phyloP scores from a whole-genome alignment of 2,113 vertebrate species.

The Pelvicachromis taeniatus region DNA sequence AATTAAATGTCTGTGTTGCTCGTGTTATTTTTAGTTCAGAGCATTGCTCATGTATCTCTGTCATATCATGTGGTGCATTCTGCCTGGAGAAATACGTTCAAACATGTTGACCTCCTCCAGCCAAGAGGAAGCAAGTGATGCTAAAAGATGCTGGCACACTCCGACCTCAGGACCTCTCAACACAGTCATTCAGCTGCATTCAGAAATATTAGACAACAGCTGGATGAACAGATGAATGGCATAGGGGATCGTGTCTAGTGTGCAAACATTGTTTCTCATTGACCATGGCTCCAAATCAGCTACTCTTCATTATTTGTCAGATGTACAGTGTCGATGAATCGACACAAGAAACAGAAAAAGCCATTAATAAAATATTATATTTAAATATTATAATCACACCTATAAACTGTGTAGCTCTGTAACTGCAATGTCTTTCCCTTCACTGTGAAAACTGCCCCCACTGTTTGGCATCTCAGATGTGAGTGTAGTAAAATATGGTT shows the following conservation, averaged over 20 bases:
- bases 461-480: neutral
- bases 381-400: neutral
- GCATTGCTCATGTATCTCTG: conserved; percentile 20
- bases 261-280: neutral
- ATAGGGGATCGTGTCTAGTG: neutral
- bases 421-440: neutral
- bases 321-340: neutral
- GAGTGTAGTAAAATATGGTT: neutral
- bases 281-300: neutral
- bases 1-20: conserved; percentile 16
- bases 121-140: conserved; percentile 59
- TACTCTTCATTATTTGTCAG: neutral
- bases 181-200: neutral
- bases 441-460: neutral
- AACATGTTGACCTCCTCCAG: conserved; percentile 49
- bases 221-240: neutral
- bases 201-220: neutral
- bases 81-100: conserved; percentile 2
- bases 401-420: neutral
- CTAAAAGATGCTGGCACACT: conserved; percentile 41
- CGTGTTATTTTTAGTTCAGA: conserved; percentile 48
- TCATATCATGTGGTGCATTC: conserved; percentile 18
- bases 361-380: neutral
- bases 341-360: neutral
- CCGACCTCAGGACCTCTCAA: neutral